Base-by-base conservation (phyloP, 2,113 vertebrate genomes). In the Chitala chitala region DNA sequence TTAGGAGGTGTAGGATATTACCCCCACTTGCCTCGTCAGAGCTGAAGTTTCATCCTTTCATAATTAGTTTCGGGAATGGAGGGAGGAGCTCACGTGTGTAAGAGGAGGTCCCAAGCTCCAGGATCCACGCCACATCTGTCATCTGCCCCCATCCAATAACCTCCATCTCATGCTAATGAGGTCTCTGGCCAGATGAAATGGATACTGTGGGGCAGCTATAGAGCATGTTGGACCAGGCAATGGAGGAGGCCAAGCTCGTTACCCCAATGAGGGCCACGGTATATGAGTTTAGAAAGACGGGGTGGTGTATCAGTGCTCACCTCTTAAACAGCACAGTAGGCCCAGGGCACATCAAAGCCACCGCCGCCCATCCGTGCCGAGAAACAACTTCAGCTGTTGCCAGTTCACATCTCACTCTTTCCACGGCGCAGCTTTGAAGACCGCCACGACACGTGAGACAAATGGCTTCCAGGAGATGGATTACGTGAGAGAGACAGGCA, bases 61-160 rank as follows among this genome's bases (percentile, higher is more conserved):
- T 83, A 82, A 82, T 81, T 77, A 71, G 56, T 82, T 86, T 82
- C 84, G 88, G 79, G 78, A 59, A 72, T 22, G 73, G 74, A 15
- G 77, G 77, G 83, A 79, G 86, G 86, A 87, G 75, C 80, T 59
- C 46, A 24, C 26, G 29, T 31, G 44, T 76, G 50, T 73, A 68
- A 75, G 29, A 1, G 9, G 50, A 50, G 46, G 65, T n/a, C 24
- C 24, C 54, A 69, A 44, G 68, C 26, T 48, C 70, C 31, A 12
- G 15, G 15, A 68, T 38, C 64, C 4, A 24, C 26, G 40, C 22
- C 64, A 22, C 22, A 9, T 26, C 42, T 8, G 7, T 10, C 48
- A 51, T 1, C 48, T n/a, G n/a, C 12, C 59, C 29, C 33, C 56
- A 59, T 31, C 56, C 56, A 17, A 59, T 31, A 12, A 17, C 54